A percentile compares a stretch with the other conserved stretches of the same genome.
Evolutionary conservation across 2,888 invertebrate genomes (phyloP).

Genomic region (Dysmachus trigonus): DNA sequence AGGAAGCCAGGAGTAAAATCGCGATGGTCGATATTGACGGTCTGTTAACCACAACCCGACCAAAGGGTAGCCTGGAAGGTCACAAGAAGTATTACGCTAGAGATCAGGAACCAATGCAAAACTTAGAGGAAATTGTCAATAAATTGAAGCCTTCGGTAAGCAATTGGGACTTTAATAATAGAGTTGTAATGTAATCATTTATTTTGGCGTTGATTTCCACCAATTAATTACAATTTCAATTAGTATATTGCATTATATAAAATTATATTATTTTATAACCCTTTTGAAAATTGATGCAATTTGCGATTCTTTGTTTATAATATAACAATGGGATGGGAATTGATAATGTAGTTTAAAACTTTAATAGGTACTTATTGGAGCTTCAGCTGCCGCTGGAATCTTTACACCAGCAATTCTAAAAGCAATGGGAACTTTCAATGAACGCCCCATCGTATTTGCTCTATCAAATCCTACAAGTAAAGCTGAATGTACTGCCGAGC

Average conservation of each 20-base stretch:
- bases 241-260: no score
- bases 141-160: conserved; percentile 88
- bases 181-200: no score
- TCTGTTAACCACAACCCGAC: conserved; percentile 76
- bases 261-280: no score
- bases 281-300: no score
- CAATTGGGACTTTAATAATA: conserved; percentile 52
- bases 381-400: conserved; percentile 89
- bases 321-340: no score
- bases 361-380: conserved; percentile 72
- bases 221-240: background rate
- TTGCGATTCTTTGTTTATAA: no score
- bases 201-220: background rate
- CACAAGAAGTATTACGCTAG: conserved; percentile 80
- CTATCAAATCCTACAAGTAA: conserved; percentile 97
- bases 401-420: conserved; percentile 88
- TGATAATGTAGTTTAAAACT: background rate
- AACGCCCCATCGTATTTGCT: conserved; percentile 94
- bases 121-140: conserved; percentile 81
- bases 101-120: conserved; percentile 79
- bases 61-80: conserved; percentile 72
- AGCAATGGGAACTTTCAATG: conserved; percentile 86
- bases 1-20: conserved; percentile 85
- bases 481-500: conserved; percentile 98
- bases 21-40: conserved; percentile 97